These are phyloP conservation scores for Whitmania pigra DNA, from an alignment of 1,140 invertebrate species.

Conservation along the genomic window DNA sequence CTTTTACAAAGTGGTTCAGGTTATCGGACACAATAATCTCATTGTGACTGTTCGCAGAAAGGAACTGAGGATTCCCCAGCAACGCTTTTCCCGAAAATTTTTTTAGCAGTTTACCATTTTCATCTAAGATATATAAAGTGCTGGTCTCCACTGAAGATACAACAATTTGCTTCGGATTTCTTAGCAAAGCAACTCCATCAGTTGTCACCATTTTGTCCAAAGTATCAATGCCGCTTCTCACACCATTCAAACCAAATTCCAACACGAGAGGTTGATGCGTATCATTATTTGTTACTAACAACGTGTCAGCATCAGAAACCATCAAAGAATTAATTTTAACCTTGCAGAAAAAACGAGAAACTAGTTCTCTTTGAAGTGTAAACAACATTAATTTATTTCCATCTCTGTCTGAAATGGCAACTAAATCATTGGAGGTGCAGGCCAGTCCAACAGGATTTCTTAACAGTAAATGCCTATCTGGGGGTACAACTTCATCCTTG, in stretches of 20 bases:
- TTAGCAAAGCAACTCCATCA: constrained; percentile 1
- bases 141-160: constrained; percentile 15
- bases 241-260: constrained; percentile 10
- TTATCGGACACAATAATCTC: constrained; percentile 16
- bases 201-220: constrained; percentile 13
- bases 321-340: constrained; percentile 5
- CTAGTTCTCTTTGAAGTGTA: neutral
- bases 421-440: constrained; percentile 4
- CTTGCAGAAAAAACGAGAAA: constrained; percentile 9
- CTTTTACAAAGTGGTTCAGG: constrained; percentile 16
- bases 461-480: neutral
- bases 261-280: neutral
- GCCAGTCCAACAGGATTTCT: neutral
- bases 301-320: neutral
- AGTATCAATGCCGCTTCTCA: neutral
- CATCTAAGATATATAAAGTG: constrained; percentile 11
- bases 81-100: neutral
- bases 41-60: neutral
- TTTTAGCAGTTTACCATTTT: constrained; percentile 8
- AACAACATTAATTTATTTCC: neutral
- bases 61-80: constrained; percentile 8
- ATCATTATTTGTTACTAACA: constrained; percentile 12
- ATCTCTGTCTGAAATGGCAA: neutral
- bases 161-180: constrained; percentile 8
- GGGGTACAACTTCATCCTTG: neutral